Evolutionary conservation across 2,888 invertebrate species (phyloP).

Genomic region (Neria commutata): DNA sequence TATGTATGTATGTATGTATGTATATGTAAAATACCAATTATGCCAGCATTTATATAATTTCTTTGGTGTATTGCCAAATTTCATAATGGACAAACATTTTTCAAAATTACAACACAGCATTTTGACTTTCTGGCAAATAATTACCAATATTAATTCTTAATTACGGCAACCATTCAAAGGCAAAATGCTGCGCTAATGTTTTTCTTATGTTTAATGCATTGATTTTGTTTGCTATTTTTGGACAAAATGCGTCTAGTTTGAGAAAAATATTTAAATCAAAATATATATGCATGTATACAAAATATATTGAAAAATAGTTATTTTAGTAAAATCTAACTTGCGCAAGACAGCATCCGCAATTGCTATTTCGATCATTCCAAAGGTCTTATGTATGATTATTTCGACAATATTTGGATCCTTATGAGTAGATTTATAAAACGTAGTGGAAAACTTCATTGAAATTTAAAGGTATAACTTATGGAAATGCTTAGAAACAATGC

Average conservation of each 20-base stretch:
- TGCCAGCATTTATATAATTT: conserved; percentile 46
- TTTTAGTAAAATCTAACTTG: conserved; percentile 7
- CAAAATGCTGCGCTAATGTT: background rate
- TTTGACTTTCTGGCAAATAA: background rate
- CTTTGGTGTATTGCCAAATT: background rate
- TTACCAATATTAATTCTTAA: background rate
- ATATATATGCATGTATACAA: background rate
- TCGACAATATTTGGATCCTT: too few relatives aligned
- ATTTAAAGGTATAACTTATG: too few relatives aligned
- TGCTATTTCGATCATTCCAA: too few relatives aligned
- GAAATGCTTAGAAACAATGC: too few relatives aligned
- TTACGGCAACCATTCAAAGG: background rate
- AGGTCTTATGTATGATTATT: too few relatives aligned
- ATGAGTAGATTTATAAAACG: too few relatives aligned
- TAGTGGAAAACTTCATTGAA: too few relatives aligned
- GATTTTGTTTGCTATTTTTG: background rate
- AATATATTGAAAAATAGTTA: conserved; percentile 3
- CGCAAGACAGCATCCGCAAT: too few relatives aligned
- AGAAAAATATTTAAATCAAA: background rate
- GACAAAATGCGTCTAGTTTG: background rate
- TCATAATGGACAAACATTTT: background rate
- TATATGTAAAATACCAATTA: conserved; percentile 46
- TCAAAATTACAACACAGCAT: background rate
- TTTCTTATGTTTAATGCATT: background rate
- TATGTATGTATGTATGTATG: conserved; percentile 21